Conservation (phyloP, 92 coral and sea anemone species). For the Zoanthus solanderi region DNA sequence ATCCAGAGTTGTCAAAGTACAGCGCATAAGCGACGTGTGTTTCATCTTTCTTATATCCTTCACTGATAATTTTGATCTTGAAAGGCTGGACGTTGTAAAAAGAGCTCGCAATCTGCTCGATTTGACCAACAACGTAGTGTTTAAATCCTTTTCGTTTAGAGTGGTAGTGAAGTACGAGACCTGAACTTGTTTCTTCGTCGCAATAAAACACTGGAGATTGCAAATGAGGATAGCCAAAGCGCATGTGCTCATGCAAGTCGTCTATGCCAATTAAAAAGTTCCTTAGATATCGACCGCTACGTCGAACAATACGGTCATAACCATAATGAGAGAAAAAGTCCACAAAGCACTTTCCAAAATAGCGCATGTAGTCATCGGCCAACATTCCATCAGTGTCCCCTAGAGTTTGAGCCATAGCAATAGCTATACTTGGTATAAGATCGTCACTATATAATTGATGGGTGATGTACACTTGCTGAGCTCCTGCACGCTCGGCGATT, state of each 20-base stretch:
- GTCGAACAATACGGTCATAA: constrained; percentile 72
- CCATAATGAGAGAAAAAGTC: constrained; percentile 86
- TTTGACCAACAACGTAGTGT: constrained; percentile 83
- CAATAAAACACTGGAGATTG: constrained; percentile 82
- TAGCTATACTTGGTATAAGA: constrained; percentile 66
- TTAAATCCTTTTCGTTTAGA: constrained; percentile 71
- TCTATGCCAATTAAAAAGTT: constrained; percentile 81
- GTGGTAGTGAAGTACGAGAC: constrained; percentile 74
- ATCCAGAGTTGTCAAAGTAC: constrained; percentile 70
- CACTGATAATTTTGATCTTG: constrained; percentile 55
- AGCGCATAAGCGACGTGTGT: constrained; percentile 76
- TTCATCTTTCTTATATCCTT: constrained; percentile 32
- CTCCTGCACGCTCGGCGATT: constrained; percentile 68
- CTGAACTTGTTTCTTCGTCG: constrained; percentile 79
- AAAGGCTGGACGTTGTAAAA: constrained; percentile 69
- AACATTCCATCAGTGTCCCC: constrained; percentile 67
- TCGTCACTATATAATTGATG: constrained; percentile 82
- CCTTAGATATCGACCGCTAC: constrained; percentile 73
- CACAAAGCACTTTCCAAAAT: constrained; percentile 80
- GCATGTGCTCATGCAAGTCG: constrained; percentile 84
- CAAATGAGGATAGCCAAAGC: constrained; percentile 83
- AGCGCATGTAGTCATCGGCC: constrained; percentile 72
- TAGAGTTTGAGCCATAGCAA: constrained; percentile 61
- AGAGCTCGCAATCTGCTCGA: constrained; percentile 69
- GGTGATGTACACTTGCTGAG: constrained; percentile 75